Conservation (phyloP, 1,140 invertebrate genomes). For the Thalassaphorura encarpata region DNA sequence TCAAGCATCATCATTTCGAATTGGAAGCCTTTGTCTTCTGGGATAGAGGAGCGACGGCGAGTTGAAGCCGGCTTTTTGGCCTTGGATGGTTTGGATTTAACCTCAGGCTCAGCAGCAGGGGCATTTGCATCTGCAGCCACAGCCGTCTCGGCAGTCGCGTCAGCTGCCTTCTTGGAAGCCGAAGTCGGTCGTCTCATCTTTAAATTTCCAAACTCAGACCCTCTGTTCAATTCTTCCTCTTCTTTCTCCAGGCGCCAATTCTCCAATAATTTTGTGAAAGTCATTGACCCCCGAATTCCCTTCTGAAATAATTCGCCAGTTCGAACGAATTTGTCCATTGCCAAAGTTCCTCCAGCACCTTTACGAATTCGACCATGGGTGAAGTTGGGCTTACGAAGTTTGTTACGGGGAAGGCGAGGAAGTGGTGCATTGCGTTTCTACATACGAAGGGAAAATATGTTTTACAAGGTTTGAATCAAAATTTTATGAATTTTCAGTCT, state of each 20-base stretch:
- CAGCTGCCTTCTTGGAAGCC: neutral
- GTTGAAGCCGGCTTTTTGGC: neutral
- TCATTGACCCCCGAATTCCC: constrained; percentile 6
- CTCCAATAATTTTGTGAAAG: constrained; percentile 10
- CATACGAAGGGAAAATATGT: neutral
- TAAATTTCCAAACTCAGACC: constrained; percentile 14
- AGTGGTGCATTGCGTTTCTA: constrained; percentile 27
- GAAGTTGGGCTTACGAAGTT: constrained; percentile 3
- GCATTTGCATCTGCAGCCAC: neutral
- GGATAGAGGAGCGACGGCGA: neutral
- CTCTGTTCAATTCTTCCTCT: neutral
- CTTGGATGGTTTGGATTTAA: neutral
- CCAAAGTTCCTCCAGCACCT: constrained; percentile 8
- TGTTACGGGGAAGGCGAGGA: constrained; percentile 7
- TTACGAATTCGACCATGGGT: constrained; percentile 9
- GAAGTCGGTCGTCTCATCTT: too few species aligned
- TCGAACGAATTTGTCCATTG: constrained; percentile 10
- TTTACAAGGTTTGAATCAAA: neutral
- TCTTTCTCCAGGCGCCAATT: neutral
- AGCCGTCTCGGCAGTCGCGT: neutral
- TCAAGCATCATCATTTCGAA: constrained; percentile 13
- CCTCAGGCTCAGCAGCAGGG: neutral
- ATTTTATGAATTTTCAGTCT: neutral
- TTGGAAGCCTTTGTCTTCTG: too few species aligned
- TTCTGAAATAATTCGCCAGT: constrained; percentile 19